Percentiles rank a stretch among this genome's conserved stretches.
Evolutionary conservation across 1,140 invertebrate genomes (phyloP).

Genomic region (Scylla paramamosain): DNA sequence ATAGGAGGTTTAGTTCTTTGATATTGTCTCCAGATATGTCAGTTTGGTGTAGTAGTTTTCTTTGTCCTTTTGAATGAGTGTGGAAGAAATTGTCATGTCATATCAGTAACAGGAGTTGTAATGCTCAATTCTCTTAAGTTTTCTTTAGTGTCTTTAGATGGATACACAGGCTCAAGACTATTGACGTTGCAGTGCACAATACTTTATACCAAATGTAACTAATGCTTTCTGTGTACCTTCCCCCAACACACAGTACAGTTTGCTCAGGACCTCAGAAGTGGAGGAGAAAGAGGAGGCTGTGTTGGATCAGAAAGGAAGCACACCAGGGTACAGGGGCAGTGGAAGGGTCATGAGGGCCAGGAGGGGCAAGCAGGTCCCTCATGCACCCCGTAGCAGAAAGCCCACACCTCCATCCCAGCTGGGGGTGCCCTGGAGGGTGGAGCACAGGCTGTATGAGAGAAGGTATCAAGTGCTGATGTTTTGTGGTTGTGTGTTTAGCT

Average conservation of each 20-base stretch:
- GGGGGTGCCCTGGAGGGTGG: constrained; percentile 47
- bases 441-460: constrained; percentile 47
- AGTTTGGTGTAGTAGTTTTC: neutral
- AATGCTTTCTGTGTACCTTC: neutral
- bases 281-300: neutral
- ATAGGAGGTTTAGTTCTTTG: neutral
- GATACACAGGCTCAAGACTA: neutral
- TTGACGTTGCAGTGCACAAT: too few relatives aligned
- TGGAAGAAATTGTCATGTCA: neutral
- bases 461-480: neutral
- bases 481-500: too few relatives aligned
- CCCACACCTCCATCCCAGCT: constrained; percentile 16
- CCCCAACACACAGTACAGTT: neutral
- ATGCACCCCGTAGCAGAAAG: neutral
- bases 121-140: neutral
- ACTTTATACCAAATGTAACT: neutral
- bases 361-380: neutral
- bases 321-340: neutral
- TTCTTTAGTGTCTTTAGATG: neutral
- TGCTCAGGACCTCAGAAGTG: neutral
- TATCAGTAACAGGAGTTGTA: neutral
- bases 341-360: neutral
- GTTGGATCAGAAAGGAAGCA: neutral
- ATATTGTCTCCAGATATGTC: neutral
- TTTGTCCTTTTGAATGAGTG: neutral